These are phyloP conservation scores for Neodiprion pinetum DNA, from an alignment of 1,140 invertebrate species.

Conservation along the genomic window DNA sequence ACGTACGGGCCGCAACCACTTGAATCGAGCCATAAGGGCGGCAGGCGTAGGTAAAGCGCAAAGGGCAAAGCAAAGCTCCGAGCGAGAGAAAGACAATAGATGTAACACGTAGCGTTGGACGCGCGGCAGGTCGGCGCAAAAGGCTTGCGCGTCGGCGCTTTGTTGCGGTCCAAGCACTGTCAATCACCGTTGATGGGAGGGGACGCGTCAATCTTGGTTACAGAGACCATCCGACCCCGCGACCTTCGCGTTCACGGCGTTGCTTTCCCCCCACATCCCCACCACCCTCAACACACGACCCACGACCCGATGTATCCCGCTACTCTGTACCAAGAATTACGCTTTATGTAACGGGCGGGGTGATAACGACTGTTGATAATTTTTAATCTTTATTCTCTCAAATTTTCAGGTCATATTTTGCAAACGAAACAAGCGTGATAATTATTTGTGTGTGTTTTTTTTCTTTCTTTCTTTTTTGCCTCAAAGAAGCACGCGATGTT, in stretches of 20 bases:
- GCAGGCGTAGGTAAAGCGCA: not conserved
- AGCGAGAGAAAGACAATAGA: not conserved
- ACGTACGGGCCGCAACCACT: not conserved
- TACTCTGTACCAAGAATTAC: not conserved
- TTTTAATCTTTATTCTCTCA: too few species aligned
- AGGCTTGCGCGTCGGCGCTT: constrained; percentile 56
- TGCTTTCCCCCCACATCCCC: constrained; percentile 36
- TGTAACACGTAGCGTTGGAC: constrained; percentile 18
- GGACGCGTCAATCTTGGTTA: constrained; percentile 60
- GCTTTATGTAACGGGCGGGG: not conserved
- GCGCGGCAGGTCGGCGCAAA: constrained; percentile 29
- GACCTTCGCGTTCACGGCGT: constrained; percentile 44
- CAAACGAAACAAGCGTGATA: too few species aligned
- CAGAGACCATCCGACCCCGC: constrained; percentile 35
- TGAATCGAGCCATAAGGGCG: not conserved
- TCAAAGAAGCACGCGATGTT: too few species aligned
- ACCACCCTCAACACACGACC: constrained; percentile 32
- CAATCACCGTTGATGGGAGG: constrained; percentile 59
- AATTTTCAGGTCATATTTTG: too few species aligned
- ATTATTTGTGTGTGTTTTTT: too few species aligned
- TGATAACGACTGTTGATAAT: not conserved
- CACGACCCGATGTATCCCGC: not conserved
- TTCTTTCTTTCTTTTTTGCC: too few species aligned
- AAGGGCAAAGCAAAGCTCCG: not conserved
- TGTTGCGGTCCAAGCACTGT: constrained; percentile 59